Evolutionary conservation across 1,140 invertebrate species (phyloP).

Genomic region (Parapsyche elsis): DNA sequence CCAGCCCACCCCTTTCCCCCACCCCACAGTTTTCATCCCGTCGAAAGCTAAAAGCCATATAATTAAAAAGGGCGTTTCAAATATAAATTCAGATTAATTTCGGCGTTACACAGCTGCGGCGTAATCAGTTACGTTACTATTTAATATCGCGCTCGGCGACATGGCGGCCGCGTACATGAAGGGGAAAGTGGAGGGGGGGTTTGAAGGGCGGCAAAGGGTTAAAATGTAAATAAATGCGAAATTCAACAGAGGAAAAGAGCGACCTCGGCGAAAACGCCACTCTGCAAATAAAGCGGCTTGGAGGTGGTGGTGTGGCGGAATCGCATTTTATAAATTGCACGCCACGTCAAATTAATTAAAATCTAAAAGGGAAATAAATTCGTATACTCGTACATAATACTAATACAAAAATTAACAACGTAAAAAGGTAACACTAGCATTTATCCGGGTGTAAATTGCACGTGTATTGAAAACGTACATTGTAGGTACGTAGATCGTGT

Average conservation of each 20-base stretch:
- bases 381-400: not conserved
- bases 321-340: too few species aligned
- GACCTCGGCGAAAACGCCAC: not conserved
- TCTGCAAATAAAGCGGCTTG: not conserved
- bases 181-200: not conserved
- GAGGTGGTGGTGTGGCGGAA: too few species aligned
- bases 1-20: too few species aligned
- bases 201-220: not conserved
- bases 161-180: not conserved
- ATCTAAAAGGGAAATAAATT: not conserved
- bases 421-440: too few species aligned
- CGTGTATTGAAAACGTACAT: too few species aligned
- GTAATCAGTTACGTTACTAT: constrained; percentile 26
- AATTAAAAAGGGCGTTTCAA: constrained; percentile 32
- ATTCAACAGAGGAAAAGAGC: not conserved
- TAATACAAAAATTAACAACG: not conserved
- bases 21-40: not conserved
- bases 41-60: constrained; percentile 14
- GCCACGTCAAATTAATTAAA: too few species aligned
- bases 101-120: constrained; percentile 26
- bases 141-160: constrained; percentile 10
- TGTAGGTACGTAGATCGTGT: too few species aligned
- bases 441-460: too few species aligned
- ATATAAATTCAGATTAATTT: constrained; percentile 39
- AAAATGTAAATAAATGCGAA: constrained; percentile 27